These are phyloP conservation scores for Charadrius vociferus DNA, from an alignment of 2,113 vertebrate species.

Conservation along the genomic window DNA sequence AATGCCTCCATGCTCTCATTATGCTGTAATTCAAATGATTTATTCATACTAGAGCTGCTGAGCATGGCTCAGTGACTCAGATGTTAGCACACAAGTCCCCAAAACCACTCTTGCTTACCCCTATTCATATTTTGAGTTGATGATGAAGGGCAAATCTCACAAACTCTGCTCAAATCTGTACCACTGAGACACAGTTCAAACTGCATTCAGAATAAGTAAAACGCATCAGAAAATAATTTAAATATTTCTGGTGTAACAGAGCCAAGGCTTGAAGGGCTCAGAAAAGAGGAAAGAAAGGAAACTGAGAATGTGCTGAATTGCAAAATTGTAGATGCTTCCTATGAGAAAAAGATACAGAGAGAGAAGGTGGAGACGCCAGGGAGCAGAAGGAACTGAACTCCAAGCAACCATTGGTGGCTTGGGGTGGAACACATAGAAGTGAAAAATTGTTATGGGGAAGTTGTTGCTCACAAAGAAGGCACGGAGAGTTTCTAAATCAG, in stretches of 20 bases:
- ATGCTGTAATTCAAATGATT: not conserved
- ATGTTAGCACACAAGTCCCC: not conserved
- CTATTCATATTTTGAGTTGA: not conserved
- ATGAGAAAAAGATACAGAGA: not conserved
- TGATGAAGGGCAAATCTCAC: not conserved
- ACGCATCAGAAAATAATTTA: not conserved
- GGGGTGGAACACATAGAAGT: not conserved
- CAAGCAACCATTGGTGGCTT: not conserved
- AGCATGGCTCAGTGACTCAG: not conserved
- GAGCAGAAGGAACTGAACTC: not conserved
- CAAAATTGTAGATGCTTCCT: not conserved
- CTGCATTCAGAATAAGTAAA: not conserved
- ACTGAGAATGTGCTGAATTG: not conserved
- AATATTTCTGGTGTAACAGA: not conserved
- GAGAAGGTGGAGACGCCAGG: not conserved
- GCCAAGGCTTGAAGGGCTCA: not conserved
- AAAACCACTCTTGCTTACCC: not conserved
- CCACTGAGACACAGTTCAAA: not conserved
- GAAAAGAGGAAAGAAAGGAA: not conserved
- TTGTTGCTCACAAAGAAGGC: not conserved
- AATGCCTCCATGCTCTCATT: not conserved
- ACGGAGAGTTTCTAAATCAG: not conserved
- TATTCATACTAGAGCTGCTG: not conserved
- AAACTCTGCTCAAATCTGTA: not conserved
- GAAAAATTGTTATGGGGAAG: not conserved